These are phyloP conservation scores for Drosophila kurseongensis DNA, from an alignment of 1,140 invertebrate genomes.

Conservation along the genomic window DNA sequence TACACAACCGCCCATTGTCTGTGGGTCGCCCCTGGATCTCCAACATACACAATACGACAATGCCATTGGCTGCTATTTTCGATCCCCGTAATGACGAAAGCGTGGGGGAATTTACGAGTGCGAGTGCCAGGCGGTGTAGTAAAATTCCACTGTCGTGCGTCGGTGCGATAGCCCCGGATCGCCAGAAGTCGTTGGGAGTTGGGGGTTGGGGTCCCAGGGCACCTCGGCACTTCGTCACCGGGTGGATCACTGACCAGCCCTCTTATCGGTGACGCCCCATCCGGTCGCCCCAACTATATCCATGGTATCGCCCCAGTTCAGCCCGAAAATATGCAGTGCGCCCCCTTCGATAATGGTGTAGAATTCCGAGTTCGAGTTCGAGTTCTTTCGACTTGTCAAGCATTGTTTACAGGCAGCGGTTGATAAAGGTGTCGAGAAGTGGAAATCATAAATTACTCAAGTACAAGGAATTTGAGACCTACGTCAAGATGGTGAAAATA, in stretches of 20 bases:
- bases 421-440: not conserved
- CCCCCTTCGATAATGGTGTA: not conserved
- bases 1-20: constrained; percentile 5
- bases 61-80: constrained; percentile 29
- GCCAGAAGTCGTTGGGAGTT: not conserved
- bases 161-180: not conserved
- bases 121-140: not conserved
- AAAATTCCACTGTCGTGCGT: constrained; percentile 58
- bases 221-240: constrained; percentile 45
- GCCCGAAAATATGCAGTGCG: constrained; percentile 29
- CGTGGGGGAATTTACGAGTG: constrained; percentile 38
- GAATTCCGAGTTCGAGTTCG: not conserved
- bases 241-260: constrained; percentile 50
- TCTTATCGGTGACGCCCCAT: constrained; percentile 32
- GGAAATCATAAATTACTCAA: constrained; percentile 7
- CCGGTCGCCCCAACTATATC: constrained; percentile 3
- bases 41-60: not conserved
- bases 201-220: too few species aligned
- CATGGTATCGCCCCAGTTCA: not conserved
- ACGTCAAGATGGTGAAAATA: constrained; percentile 9
- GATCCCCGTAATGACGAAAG: constrained; percentile 52
- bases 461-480: not conserved
- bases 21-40: constrained; percentile 13
- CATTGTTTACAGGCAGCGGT: not conserved
- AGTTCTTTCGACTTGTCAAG: not conserved